Evolutionary conservation across 2,888 invertebrate species (phyloP).

Genomic region (Nemapogon koenigi): DNA sequence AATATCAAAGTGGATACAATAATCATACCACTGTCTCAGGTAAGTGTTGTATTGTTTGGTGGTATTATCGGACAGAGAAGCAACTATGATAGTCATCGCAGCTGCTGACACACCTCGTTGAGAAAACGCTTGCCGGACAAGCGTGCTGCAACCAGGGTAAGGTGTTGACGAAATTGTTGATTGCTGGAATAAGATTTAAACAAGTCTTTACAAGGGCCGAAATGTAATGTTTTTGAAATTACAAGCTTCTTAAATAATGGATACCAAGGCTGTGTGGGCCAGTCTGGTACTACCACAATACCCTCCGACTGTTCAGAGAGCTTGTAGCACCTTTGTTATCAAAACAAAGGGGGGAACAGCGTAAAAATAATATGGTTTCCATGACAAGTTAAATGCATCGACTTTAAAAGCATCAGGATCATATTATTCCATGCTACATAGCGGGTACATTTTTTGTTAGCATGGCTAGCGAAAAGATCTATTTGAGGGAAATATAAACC

Average conservation of each 20-base stretch:
- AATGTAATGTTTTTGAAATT: conserved; percentile 1
- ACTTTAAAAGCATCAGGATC: conserved; percentile 12
- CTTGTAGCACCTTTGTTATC: conserved; percentile 14
- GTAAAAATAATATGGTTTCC: conserved; percentile 13
- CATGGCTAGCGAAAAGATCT: conserved; percentile 10
- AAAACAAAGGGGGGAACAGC: conserved; percentile 14
- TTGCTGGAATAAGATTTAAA: neutral
- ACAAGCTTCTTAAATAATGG: too few relatives aligned
- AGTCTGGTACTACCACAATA: conserved; percentile 12
- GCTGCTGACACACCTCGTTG: neutral
- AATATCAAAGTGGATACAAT: neutral
- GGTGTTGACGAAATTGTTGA: conserved; percentile 2
- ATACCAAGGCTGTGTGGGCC: too few relatives aligned
- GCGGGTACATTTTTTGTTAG: conserved; percentile 10
- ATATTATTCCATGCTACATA: conserved; percentile 13
- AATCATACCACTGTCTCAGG: conserved; percentile 5
- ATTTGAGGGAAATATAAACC: too few relatives aligned
- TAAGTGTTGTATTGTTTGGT: conserved; percentile 9
- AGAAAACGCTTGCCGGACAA: conserved; percentile 4
- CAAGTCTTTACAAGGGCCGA: conserved; percentile 1
- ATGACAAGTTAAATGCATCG: conserved; percentile 14
- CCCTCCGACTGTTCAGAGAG: conserved; percentile 14
- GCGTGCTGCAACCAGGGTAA: conserved; percentile 5
- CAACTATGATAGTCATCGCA: conserved; percentile 6
- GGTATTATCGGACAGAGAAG: neutral